phyloP scores from a whole-genome alignment of 1,140 invertebrate genomes.

The Bicyclus anynana region DNA sequence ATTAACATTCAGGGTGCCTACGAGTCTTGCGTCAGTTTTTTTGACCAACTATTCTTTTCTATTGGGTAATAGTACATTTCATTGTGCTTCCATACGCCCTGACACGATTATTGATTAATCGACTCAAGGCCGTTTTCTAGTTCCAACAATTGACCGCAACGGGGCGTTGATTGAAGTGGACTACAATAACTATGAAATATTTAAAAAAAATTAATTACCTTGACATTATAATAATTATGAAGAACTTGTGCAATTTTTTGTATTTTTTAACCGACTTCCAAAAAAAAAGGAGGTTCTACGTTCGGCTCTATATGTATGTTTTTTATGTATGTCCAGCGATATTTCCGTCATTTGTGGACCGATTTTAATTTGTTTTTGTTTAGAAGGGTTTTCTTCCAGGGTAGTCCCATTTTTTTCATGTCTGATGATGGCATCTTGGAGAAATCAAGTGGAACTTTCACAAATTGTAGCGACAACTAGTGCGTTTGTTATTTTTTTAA shows the following conservation, averaged over 20 bases:
- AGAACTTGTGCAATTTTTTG: background rate
- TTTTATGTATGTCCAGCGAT: too few species aligned
- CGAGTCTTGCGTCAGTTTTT: background rate
- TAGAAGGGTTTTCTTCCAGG: too few species aligned
- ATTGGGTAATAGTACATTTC: conserved; percentile 6
- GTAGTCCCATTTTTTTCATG: too few species aligned
- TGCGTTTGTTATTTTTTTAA: too few species aligned
- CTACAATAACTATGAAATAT: background rate
- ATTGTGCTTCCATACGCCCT: conserved; percentile 20
- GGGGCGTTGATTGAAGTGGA: conserved; percentile 23
- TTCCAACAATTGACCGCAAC: conserved; percentile 28
- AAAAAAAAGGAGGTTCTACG: too few species aligned
- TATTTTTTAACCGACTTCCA: too few species aligned
- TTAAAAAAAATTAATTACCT: background rate
- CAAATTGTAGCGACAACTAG: too few species aligned
- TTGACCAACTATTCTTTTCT: background rate
- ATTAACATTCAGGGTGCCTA: background rate
- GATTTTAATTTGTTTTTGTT: too few species aligned
- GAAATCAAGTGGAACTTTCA: too few species aligned
- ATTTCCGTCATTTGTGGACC: too few species aligned
- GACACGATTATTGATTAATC: conserved; percentile 35
- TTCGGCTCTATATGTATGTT: too few species aligned
- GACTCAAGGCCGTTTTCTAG: conserved; percentile 37
- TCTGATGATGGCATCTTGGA: too few species aligned
- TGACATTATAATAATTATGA: background rate